Base-by-base conservation (phyloP, 1,140 invertebrate genomes). In the Drosophila kikkawai region DNA sequence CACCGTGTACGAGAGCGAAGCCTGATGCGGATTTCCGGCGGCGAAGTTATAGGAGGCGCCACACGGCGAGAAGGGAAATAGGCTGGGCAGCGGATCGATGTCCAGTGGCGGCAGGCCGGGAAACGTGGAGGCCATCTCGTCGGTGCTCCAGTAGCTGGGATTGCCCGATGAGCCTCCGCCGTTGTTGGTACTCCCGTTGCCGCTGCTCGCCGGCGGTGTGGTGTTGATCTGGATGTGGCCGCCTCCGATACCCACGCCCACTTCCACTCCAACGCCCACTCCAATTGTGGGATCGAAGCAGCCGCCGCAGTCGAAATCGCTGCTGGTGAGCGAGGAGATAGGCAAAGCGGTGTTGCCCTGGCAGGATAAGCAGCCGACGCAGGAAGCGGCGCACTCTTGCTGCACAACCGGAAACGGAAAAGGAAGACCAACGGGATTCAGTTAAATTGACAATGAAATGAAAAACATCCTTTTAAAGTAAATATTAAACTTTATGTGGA, bases 51-150 rank as follows among this genome's bases (percentile, higher is more conserved):
- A 96, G 50, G 94, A 95, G 37, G 92, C 92, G 56, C 94, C 93
- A 50, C 96, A 96, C 0, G 96, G 96, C 74, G 96, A 96, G 91
- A 97, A 96, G 7, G 95, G 95, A 84, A 96, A 96, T 13, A 97
- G 92, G 87, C 95, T 94, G 47, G 96, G 95, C 48, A 97, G 88
- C 7, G 96, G 96, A 81, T 97, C 96, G 78, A 97, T 93, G 80
- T 97, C 96, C 50, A 97, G 93, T 3, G 96, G 95, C 44, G 95
- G 95, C 50, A 97, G 91, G 2, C 96, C 96, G n/a, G 92, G 85
- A 93, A 97, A 97, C 36, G 91, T 92, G 22, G 96, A 96, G 34
- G 95, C 96, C 96, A 97, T 97, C 82, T 97, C 96, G 92, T 96
- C 96, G 41, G 94, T 93, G 80, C 95, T 94, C 95, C 96, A 96